Conservation (phyloP, 2,113 vertebrate species). For the Oncorhynchus masou region DNA sequence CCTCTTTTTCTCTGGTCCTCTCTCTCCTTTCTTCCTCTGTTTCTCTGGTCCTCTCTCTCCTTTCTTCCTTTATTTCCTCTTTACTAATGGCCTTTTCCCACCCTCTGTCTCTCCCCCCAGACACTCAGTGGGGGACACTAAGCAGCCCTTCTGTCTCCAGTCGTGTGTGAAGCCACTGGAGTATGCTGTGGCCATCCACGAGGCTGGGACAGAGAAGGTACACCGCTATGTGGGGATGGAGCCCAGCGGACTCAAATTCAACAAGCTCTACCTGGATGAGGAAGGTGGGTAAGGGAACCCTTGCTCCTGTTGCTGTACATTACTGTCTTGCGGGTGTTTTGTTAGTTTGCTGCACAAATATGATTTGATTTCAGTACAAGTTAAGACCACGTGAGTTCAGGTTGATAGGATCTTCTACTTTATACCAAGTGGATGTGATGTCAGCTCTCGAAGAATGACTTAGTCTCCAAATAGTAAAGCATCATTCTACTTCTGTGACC, state of each 20-base stretch:
- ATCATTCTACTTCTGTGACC: no score
- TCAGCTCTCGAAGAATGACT: no score
- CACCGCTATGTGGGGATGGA: constrained; percentile 85
- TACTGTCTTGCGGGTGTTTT: neutral
- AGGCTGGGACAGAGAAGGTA: constrained; percentile 76
- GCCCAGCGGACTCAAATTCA: constrained; percentile 85
- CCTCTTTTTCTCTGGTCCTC: no score
- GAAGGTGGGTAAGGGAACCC: constrained; percentile 71
- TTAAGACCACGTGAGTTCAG: neutral
- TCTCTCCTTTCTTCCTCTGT: no score
- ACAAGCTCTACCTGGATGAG: constrained; percentile 82
- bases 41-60: no score
- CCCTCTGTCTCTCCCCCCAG: constrained; percentile 46
- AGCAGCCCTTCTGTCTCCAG: constrained; percentile 84
- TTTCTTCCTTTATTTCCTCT: neutral
- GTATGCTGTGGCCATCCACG: constrained; percentile 81
- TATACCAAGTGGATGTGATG: no score
- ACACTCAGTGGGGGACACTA: constrained; percentile 84
- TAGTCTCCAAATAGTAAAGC: no score
- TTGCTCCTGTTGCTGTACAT: neutral
- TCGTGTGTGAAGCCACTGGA: constrained; percentile 87
- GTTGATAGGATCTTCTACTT: no score
- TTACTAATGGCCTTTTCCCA: neutral
- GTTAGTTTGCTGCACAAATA: neutral
- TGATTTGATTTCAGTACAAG: neutral